phyloP scores from a whole-genome alignment of 37 sponge, comb jelly and placozoan species.

The Dysidea cf. avara region DNA sequence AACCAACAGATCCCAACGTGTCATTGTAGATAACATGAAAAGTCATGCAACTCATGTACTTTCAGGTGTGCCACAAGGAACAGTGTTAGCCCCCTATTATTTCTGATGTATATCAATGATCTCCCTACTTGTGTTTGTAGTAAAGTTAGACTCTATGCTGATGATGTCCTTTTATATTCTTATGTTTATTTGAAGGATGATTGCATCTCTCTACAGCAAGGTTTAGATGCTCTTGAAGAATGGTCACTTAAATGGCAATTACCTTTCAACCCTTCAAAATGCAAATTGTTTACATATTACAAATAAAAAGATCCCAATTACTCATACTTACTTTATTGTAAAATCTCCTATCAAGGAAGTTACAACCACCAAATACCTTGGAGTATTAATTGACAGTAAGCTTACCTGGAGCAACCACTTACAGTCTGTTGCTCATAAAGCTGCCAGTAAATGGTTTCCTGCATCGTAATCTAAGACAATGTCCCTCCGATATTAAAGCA shows the following conservation, averaged over 20 bases:
- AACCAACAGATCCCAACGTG: too few relatives aligned
- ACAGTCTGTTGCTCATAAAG: not conserved
- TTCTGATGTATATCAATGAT: conserved; percentile 2
- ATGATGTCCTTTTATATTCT: not conserved
- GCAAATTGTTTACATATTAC: not conserved
- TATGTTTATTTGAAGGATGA: not conserved
- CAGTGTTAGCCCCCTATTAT: too few relatives aligned
- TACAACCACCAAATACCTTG: not conserved
- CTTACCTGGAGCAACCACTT: not conserved
- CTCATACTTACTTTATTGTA: not conserved
- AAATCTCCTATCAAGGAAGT: not conserved
- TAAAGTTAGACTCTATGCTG: not conserved
- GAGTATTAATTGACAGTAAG: not conserved
- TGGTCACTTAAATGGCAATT: not conserved
- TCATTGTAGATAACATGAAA: too few relatives aligned
- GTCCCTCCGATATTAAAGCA: too few relatives aligned
- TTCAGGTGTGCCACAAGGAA: too few relatives aligned
- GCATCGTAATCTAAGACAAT: too few relatives aligned
- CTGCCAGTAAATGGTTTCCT: not conserved
- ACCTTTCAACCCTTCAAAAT: not conserved
- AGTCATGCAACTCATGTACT: too few relatives aligned
- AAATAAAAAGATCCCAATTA: not conserved
- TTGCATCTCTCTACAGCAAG: not conserved
- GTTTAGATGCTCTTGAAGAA: not conserved
- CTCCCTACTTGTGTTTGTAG: not conserved